Evolutionary conservation across 2,797 vertebrate genomes (phyloP).

Genomic region (Squalus acanthias): DNA sequence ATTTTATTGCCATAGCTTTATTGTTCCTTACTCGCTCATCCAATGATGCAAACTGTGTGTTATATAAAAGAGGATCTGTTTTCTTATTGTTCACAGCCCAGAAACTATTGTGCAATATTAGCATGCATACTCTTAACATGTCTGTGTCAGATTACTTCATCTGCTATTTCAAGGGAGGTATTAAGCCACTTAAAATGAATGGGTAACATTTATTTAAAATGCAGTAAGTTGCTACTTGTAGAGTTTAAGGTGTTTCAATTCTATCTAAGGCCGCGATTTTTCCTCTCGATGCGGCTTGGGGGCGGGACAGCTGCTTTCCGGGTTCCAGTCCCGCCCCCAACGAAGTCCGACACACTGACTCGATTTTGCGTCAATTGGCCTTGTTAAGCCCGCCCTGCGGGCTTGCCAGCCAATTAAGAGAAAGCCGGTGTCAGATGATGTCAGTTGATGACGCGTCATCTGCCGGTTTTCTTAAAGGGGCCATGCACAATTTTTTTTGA

Average conservation of each 20-base stretch:
- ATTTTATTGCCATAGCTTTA: not conserved
- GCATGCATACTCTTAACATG: not conserved
- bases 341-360: too few species aligned
- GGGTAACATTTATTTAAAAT: not conserved
- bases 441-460: too few species aligned
- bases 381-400: too few species aligned
- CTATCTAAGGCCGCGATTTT: too few species aligned
- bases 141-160: not conserved
- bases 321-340: too few species aligned
- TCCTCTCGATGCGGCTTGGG: too few species aligned
- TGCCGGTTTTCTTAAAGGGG: too few species aligned
- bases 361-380: too few species aligned
- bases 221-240: not conserved
- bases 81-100: not conserved
- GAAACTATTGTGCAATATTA: not conserved
- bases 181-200: not conserved
- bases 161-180: not conserved
- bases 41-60: not conserved
- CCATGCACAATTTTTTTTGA: too few species aligned
- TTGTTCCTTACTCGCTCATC: not conserved
- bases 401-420: too few species aligned
- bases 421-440: too few species aligned
- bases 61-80: not conserved
- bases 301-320: too few species aligned
- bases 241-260: not conserved